Evolutionary conservation across 2,797 vertebrate genomes (phyloP).

Genomic region (Brachymystax lenok): DNA sequence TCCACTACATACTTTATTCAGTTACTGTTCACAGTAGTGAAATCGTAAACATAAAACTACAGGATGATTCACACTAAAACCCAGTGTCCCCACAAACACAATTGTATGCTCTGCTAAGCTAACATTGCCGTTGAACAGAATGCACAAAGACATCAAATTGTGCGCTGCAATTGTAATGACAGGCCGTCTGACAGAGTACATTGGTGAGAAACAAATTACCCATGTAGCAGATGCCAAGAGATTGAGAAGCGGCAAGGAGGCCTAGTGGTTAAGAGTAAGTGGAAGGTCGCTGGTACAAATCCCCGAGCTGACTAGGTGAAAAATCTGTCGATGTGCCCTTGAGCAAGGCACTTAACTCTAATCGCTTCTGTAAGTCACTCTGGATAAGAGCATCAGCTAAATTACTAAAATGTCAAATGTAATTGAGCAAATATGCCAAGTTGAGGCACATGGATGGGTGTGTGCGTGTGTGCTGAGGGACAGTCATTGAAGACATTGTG

Average conservation of each 20-base stretch:
- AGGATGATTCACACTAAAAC: neutral
- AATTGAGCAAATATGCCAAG: constrained; percentile 37
- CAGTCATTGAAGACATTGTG: constrained; percentile 48
- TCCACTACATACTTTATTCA: neutral
- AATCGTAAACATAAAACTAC: neutral
- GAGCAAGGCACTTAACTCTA: too few species aligned
- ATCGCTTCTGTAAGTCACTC: too few species aligned
- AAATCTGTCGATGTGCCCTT: too few species aligned
- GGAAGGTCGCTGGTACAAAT: too few species aligned
- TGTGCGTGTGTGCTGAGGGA: constrained; percentile 44
- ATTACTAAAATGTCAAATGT: too few species aligned
- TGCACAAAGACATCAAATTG: constrained; percentile 43
- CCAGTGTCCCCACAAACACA: constrained; percentile 8
- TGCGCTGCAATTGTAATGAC: constrained; percentile 44
- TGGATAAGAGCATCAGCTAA: too few species aligned
- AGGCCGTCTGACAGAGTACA: constrained; percentile 25
- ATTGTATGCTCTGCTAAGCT: constrained; percentile 36
- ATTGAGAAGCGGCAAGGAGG: too few species aligned
- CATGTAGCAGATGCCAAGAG: constrained; percentile 19
- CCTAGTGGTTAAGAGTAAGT: too few species aligned
- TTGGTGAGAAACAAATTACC: constrained; percentile 22
- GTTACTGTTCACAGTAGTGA: neutral
- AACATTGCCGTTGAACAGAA: constrained; percentile 34
- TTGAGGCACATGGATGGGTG: constrained; percentile 10
- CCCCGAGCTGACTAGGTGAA: too few species aligned